phyloP scores from a whole-genome alignment of 1,140 invertebrate genomes.

The Lutraria rhynchaena region DNA sequence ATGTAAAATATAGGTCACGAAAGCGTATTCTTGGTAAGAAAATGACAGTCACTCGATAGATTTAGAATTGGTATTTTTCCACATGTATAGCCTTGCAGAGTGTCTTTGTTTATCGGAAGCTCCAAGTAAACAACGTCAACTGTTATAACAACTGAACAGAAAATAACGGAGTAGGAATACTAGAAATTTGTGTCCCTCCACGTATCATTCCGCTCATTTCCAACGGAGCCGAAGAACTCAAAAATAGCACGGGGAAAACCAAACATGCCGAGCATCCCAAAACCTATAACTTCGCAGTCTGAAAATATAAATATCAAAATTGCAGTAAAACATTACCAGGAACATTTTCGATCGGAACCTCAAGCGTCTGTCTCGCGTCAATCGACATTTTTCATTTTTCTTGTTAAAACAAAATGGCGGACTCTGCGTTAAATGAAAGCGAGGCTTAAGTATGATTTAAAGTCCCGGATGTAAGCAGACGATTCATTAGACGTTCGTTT shows the following conservation, averaged over 20 bases:
- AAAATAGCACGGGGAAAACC: slow-evolving; percentile 61
- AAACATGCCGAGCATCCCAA: background rate
- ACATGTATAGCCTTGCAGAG: no score
- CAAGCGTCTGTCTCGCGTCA: slow-evolving; percentile 68
- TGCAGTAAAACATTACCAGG: slow-evolving; percentile 65
- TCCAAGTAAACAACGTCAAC: no score
- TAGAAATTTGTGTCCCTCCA: slow-evolving; percentile 43
- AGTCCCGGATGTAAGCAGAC: slow-evolving; percentile 64
- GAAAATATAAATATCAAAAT: slow-evolving; percentile 2
- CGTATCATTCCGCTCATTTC: slow-evolving; percentile 72
- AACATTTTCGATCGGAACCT: slow-evolving; percentile 78
- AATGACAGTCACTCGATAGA: no score
- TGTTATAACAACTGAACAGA: no score
- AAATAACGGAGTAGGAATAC: slow-evolving; percentile 37
- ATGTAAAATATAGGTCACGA: background rate
- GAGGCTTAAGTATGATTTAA: slow-evolving; percentile 54
- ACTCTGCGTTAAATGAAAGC: slow-evolving; percentile 54
- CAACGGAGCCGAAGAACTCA: slow-evolving; percentile 57
- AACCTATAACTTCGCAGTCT: background rate
- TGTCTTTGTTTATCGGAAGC: no score
- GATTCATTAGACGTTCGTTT: background rate
- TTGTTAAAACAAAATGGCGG: slow-evolving; percentile 78
- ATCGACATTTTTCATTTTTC: slow-evolving; percentile 76
- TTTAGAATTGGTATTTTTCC: no score
- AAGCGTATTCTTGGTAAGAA: no score